Conservation (phyloP, 2,888 invertebrate species). For the Brachyptera putata region DNA sequence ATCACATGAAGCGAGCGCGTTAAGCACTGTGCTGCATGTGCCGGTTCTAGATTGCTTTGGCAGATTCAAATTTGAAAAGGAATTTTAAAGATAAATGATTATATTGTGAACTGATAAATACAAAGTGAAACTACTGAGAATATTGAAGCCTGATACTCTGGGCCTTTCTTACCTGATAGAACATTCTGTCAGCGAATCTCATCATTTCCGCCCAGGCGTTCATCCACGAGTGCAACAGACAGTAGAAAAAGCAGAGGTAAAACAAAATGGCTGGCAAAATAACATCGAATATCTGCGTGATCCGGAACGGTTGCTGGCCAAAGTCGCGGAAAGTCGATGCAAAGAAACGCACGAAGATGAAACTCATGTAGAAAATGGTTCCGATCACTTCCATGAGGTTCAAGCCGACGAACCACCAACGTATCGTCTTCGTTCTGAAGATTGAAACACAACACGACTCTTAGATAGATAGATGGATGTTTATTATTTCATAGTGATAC, state of each 20-base stretch:
- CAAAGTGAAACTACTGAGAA: too few relatives aligned
- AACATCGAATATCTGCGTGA: conserved; percentile 59
- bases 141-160: too few relatives aligned
- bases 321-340: conserved; percentile 62
- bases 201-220: conserved; percentile 89
- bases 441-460: too few relatives aligned
- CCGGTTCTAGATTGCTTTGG: too few relatives aligned
- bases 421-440: conserved; percentile 62
- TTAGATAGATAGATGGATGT: too few relatives aligned
- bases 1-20: too few relatives aligned
- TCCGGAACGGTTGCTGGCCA: conserved; percentile 45
- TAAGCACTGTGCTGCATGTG: too few relatives aligned
- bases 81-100: too few relatives aligned
- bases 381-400: conserved; percentile 71
- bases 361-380: conserved; percentile 75
- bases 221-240: conserved; percentile 84
- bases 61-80: too few relatives aligned
- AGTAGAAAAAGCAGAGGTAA: conserved; percentile 75
- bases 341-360: conserved; percentile 75
- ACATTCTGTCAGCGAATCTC: conserved; percentile 79
- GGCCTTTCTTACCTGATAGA: conserved; percentile 70
- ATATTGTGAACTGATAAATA: too few relatives aligned
- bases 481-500: too few relatives aligned
- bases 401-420: conserved; percentile 68
- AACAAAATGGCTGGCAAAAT: conserved; percentile 69